phyloP scores from a whole-genome alignment of 1,140 invertebrate genomes.

The Drosophila kohkoa region DNA sequence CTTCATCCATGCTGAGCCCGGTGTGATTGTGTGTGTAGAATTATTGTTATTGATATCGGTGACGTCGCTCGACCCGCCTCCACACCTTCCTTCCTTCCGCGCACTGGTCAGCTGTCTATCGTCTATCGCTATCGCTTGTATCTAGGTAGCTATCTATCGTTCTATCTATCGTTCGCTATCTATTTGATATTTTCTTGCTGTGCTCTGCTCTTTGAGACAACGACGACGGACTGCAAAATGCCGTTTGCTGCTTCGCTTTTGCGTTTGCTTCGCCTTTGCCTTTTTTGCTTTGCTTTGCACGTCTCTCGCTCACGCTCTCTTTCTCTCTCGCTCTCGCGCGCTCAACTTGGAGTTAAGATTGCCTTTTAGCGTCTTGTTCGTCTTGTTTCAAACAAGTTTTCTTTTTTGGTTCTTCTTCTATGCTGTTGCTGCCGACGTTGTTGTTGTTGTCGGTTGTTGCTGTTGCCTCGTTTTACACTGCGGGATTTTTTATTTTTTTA shows the following conservation, averaged over 20 bases:
- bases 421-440: constrained; percentile 25
- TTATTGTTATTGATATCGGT: constrained; percentile 57
- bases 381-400: constrained; percentile 77
- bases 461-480: constrained; percentile 56
- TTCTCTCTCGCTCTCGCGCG: no score
- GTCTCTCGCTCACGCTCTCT: constrained; percentile 9
- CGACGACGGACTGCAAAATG: constrained; percentile 39
- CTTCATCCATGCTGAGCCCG: constrained; percentile 70
- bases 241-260: constrained; percentile 52
- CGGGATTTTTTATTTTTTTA: constrained; percentile 40
- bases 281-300: constrained; percentile 39
- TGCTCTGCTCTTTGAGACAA: constrained; percentile 7
- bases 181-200: constrained; percentile 28
- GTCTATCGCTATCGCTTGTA: background rate
- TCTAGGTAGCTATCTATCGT: background rate
- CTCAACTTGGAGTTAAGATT: constrained; percentile 41
- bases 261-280: constrained; percentile 33
- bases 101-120: no score
- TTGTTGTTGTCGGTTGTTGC: constrained; percentile 23
- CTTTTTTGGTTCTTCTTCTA: constrained; percentile 63
- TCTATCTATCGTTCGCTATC: constrained; percentile 7
- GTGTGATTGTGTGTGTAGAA: background rate
- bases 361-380: constrained; percentile 56
- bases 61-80: constrained; percentile 56
- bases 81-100: background rate